A percentile compares a stretch with the other conserved stretches of the same genome.
Evolutionary conservation across 2,113 vertebrate genomes (phyloP).

Genomic region (Conger conger): DNA sequence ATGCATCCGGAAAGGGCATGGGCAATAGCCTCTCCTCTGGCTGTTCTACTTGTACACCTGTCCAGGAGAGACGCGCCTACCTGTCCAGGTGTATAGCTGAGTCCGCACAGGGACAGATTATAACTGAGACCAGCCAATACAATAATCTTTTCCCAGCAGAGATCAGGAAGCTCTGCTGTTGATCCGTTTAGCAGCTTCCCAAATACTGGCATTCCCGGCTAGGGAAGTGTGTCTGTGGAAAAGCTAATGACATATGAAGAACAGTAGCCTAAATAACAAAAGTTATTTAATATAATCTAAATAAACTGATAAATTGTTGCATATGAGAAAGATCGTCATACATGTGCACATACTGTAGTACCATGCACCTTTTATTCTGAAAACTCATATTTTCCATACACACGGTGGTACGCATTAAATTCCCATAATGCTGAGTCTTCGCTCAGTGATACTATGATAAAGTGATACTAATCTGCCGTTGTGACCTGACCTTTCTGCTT

Average conservation of each 20-base stretch:
- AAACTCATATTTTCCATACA: neutral
- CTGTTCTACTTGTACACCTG: constrained; percentile 57
- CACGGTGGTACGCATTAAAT: neutral
- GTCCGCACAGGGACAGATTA: no score
- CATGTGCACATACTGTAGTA: neutral
- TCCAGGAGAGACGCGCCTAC: constrained; percentile 16
- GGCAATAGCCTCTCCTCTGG: constrained; percentile 31
- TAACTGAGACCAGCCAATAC: no score
- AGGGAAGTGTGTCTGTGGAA: no score
- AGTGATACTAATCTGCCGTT: neutral
- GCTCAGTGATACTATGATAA: neutral
- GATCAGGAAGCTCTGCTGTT: no score
- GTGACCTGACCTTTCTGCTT: neutral
- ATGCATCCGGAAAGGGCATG: constrained; percentile 41
- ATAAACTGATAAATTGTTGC: no score
- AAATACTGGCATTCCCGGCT: no score
- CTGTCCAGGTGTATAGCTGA: constrained; percentile 40
- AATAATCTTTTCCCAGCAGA: no score
- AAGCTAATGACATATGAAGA: no score
- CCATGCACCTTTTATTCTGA: neutral
- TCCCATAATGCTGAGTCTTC: neutral
- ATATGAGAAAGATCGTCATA: neutral
- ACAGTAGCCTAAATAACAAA: no score
- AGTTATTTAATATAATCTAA: no score
- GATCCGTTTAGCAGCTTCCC: no score